Base-by-base conservation (phyloP, 2,797 vertebrate genomes). In the Enoplosus armatus region DNA sequence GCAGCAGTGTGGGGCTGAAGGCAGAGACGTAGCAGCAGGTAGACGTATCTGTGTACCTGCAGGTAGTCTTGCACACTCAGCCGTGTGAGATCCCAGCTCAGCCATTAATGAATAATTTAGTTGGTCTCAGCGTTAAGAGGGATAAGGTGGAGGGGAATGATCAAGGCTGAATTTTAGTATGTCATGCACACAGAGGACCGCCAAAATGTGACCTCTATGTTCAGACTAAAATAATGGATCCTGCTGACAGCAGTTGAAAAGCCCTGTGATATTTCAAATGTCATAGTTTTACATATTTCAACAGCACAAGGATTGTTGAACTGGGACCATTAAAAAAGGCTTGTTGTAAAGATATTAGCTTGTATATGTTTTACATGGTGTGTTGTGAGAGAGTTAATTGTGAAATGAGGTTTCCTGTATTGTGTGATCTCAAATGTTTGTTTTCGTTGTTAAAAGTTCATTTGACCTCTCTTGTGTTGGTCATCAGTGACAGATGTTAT, bases 31-130 rank as follows among this genome's bases (percentile, higher is more conserved):
- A 37, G 60, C 41, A 56, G 39, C 37, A 71, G 60, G 69, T 39
- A 48, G 68, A 72, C 22, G 4, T 27, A 27, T 45, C 33, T 60
- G 54, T 67, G 39, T 29, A 33, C 18, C 72, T 86, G 80, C 29
- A 79, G 72, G 51, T 62, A 22, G 69, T 73, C 22, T 50, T 62
- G 18, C 53, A 33, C 26, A 45, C 53, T n/a, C n/a, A 39, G 60
- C 27, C 26, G 2, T 55, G 51, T 66, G 56, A 85, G 71, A 80
- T 87, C 77, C 65, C 79, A 70, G 65, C 75, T 75, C 75, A 55
- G 60, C 68, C 54, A 11, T 50, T 41, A 37, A 89, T 91, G 69
- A 91, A 90, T 91, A 74, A 91, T 90, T 93, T 35, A 92, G 54
- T 29, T 15, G 27, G 29, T 47, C 16, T 69, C 56, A 16, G 31